phyloP scores from a whole-genome alignment of 2,113 vertebrate genomes.

The Lasiurus cinereus region DNA sequence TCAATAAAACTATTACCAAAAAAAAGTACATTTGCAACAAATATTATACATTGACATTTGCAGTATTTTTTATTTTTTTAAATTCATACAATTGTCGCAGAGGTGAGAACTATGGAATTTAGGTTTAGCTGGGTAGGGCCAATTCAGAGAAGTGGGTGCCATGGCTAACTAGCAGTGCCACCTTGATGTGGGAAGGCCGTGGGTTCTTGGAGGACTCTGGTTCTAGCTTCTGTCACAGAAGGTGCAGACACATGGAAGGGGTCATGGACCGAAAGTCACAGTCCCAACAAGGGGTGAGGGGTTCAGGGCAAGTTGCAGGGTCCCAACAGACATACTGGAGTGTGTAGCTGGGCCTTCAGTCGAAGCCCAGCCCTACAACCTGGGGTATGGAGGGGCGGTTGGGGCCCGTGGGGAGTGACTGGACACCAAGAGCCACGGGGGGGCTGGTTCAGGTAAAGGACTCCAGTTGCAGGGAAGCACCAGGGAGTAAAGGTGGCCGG shows the following conservation, averaged over 20 bases:
- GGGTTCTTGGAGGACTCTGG: not conserved
- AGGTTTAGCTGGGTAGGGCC: not conserved
- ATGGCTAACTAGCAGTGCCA: not conserved
- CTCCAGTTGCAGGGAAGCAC: not conserved
- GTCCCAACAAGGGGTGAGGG: not conserved
- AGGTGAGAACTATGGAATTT: not conserved
- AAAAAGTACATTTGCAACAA: constrained; percentile 4
- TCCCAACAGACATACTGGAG: not conserved
- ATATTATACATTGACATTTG: not conserved
- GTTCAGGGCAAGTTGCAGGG: not conserved
- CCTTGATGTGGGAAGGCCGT: not conserved
- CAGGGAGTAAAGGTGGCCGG: not conserved
- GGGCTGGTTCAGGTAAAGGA: not conserved
- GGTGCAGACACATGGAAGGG: not conserved
- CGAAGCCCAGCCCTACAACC: not conserved
- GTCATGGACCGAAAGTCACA: not conserved
- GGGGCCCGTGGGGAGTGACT: not conserved
- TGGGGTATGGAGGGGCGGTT: not conserved
- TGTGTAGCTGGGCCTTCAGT: not conserved
- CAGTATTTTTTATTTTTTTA: not conserved
- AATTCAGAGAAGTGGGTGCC: not conserved
- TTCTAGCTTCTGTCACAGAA: constrained; percentile 42
- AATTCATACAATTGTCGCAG: constrained; percentile 21
- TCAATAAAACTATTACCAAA: not conserved
- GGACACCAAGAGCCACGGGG: not conserved